A percentile compares a stretch with the other conserved stretches of the same genome.
Conservation (phyloP, 2,888 invertebrate species). For the Tanaodytes sp. region DNA sequence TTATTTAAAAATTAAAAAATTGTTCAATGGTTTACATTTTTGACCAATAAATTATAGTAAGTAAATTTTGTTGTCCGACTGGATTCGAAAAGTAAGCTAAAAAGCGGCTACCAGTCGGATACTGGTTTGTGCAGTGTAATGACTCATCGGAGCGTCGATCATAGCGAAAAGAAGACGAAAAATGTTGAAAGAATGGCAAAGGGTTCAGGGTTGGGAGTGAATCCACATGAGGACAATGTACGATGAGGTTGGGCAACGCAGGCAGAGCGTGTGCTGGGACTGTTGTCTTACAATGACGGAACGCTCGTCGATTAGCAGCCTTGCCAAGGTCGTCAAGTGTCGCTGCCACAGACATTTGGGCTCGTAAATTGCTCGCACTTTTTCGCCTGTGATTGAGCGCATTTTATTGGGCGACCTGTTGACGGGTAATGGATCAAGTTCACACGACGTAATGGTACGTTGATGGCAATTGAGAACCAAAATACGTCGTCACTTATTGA, state of each 20-base stretch:
- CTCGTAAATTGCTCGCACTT: slow-evolving; percentile 27
- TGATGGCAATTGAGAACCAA: not conserved
- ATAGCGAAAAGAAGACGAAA: slow-evolving; percentile 10
- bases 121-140: too few species aligned
- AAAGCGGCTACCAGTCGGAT: too few species aligned
- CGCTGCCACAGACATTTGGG: slow-evolving; percentile 29
- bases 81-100: too few species aligned
- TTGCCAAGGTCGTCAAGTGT: slow-evolving; percentile 42
- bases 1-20: too few species aligned
- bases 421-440: slow-evolving; percentile 19
- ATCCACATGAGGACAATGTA: slow-evolving; percentile 29
- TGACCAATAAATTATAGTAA: too few species aligned
- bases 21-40: too few species aligned
- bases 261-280: slow-evolving; percentile 10
- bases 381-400: slow-evolving; percentile 22
- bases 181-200: slow-evolving; percentile 18
- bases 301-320: slow-evolving; percentile 40
- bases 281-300: slow-evolving; percentile 42
- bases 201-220: slow-evolving; percentile 39
- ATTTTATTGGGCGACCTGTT: not conserved
- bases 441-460: slow-evolving; percentile 11
- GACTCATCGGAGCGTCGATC: too few species aligned
- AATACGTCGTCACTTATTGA: too few species aligned
- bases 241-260: slow-evolving; percentile 19
- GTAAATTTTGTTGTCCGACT: too few species aligned